Evolutionary conservation across 2,888 invertebrate species (phyloP), one percentile per base, ranked within the genome.

Genomic region (Gerosis bhagava): DNA sequence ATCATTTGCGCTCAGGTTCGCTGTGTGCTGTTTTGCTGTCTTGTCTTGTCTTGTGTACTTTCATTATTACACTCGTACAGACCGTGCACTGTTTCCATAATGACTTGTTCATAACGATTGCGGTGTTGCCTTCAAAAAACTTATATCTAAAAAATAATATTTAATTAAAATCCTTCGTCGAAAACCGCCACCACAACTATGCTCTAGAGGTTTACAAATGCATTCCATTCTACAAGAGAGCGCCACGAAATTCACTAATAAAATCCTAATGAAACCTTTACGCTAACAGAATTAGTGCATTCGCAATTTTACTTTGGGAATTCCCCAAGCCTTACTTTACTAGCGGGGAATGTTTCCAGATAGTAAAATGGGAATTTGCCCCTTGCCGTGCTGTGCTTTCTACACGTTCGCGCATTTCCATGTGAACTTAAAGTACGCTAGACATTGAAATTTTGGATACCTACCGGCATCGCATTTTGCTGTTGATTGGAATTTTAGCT

Each of bases 231-330:
- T 29, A 22, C 44, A 36, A 22, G n/a, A n/a, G n/a, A n/a, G n/a
- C 28, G 22, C 36, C 16, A 16, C 44, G 22, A 12, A 37, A 45
- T 45, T 37, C 44, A 45, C 29, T 37, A 44, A 45, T 37, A 45
- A 45, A 45, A 24, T 45, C 44, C 24, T 37, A 36, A 45, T 45
- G 44, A 45, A 37, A 45, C 36, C 36, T 45, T 45, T 29, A 28
- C 44, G 29, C 29, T 24, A 37, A 45, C 44, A 31, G 31, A 45
- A 45, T 45, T 37, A 45, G 36, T 16, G 44, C 17, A 37, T 29
- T 37, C 29, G 29, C 36, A 36, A 19, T 44, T 44, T 44, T 44
- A 36, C 36, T 44, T 44, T 26, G 21, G 22, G 16, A 29, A 44
- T 29, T 45, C 29, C 36, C 44, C 16, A 11, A 22, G 44, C 44